Evolutionary conservation across 1,140 invertebrate species (phyloP).

Genomic region (Lepeophtheirus salmonis): DNA sequence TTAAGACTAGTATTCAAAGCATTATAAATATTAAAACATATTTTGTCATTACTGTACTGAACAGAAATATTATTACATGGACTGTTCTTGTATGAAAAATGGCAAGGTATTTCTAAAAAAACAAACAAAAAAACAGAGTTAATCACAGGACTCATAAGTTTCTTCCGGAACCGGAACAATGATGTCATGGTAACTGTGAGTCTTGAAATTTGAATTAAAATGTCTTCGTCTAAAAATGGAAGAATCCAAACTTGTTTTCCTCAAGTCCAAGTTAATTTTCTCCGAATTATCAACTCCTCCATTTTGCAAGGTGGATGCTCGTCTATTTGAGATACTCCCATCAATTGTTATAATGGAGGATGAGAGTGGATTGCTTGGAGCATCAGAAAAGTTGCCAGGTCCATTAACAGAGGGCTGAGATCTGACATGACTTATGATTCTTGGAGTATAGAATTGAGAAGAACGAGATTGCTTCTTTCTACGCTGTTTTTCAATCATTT

Average conservation of each 20-base stretch:
- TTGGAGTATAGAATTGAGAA: background rate
- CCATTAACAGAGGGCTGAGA: too few relatives aligned
- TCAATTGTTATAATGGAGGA: background rate
- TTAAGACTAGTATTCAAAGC: too few relatives aligned
- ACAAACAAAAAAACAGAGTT: too few relatives aligned
- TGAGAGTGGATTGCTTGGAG: background rate
- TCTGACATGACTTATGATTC: too few relatives aligned
- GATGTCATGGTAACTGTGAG: background rate
- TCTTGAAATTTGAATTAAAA: too few relatives aligned
- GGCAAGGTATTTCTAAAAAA: too few relatives aligned
- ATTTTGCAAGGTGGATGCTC: background rate
- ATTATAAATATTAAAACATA: too few relatives aligned
- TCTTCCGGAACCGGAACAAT: background rate
- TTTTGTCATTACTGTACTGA: too few relatives aligned
- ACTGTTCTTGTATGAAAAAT: too few relatives aligned
- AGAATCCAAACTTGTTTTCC: background rate
- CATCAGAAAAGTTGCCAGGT: background rate
- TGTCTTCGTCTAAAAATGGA: background rate
- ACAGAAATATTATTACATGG: too few relatives aligned
- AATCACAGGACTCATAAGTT: background rate
- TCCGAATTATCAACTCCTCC: background rate
- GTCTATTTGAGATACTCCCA: background rate
- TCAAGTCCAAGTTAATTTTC: background rate
- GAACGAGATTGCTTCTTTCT: background rate
- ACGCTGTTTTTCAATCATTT: conserved; percentile 1